Base-by-base conservation (phyloP, 2,888 invertebrate species). In the Opisthograptis luteolata region DNA sequence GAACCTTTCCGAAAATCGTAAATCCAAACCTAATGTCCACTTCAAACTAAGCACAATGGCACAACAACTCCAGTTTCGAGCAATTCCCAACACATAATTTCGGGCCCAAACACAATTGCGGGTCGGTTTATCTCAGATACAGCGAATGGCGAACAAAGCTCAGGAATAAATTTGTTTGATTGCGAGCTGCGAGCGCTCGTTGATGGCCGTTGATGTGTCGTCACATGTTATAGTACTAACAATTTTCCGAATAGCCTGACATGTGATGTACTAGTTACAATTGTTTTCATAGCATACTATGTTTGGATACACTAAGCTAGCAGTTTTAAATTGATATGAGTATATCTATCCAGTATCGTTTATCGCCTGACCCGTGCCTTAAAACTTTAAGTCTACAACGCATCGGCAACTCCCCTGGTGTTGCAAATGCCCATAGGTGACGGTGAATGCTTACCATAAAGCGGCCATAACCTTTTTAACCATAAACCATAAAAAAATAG, bases 141-240 rank as follows among this genome's bases (percentile, higher is more conserved):
- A 50, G 28, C 24, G 37, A 31, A 28, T 45, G 37, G 49, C 39
- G 57, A 52, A 59, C 60, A 62, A 60, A 63, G 58, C 58, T 53
- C 39, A 50, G 61, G 46, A 64, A 70, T 73, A 74, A 73, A 77
- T 76, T 68, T 70, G 61, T 71, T 74, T 73, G 73, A 75, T 75
- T 68, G 70, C 66, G 55, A 56, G 51, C 56, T 59, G 62, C 35
- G 43, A 41, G 47, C 19, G 66, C 63, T 67, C 62, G 65, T 62
- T 62, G 63, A 55, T 55, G 58, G 49, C 40, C 35, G 39, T 8
- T 45, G 56, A 45, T 51, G 36, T 50, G 55, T 40, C 59, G 58
- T 63, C 63, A 62, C 60, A 55, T 58, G 46, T n/a, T n/a, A n/a
- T n/a, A n/a, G 55, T 49, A 57, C 58, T 61, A 60, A 57, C 68